Evolutionary conservation across 2,888 invertebrate species (phyloP).

Genomic region (Saturnia japonica): DNA sequence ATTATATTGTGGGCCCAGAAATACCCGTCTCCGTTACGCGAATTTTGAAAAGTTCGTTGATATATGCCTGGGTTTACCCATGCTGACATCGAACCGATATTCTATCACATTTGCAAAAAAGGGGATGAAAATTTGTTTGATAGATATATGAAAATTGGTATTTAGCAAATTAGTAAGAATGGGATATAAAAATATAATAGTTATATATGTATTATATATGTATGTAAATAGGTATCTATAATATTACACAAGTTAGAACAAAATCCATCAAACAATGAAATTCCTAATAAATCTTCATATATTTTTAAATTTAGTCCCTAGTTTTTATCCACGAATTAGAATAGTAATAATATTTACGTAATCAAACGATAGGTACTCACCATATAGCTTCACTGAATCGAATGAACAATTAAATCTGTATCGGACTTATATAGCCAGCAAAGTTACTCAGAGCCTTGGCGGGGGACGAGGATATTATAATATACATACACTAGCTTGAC

Average conservation of each 20-base stretch:
- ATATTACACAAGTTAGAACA: neutral
- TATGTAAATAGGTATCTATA: neutral
- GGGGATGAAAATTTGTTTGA: too few relatives aligned
- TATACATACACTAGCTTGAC: neutral
- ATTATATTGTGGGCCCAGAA: too few relatives aligned
- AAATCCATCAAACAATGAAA: too few relatives aligned
- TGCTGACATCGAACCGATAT: too few relatives aligned
- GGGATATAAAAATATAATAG: too few relatives aligned
- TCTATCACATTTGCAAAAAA: too few relatives aligned
- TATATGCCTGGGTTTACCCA: too few relatives aligned
- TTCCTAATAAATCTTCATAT: neutral
- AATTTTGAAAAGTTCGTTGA: too few relatives aligned
- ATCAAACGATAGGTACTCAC: constrained; percentile 18
- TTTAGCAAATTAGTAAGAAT: too few relatives aligned
- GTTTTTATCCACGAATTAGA: neutral
- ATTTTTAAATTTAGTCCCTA: neutral
- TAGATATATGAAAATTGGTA: too few relatives aligned
- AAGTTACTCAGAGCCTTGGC: constrained; percentile 9
- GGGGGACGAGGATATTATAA: neutral
- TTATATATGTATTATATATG: neutral
- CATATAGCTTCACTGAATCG: constrained; percentile 13
- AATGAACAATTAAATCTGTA: constrained; percentile 5
- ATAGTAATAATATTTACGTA: neutral
- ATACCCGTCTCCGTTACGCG: too few relatives aligned
- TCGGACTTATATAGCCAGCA: constrained; percentile 19